A percentile compares a stretch with the other conserved stretches of the same genome.
Conservation (phyloP, 64 coral and sea anemone species). For the Montipora sp. region DNA sequence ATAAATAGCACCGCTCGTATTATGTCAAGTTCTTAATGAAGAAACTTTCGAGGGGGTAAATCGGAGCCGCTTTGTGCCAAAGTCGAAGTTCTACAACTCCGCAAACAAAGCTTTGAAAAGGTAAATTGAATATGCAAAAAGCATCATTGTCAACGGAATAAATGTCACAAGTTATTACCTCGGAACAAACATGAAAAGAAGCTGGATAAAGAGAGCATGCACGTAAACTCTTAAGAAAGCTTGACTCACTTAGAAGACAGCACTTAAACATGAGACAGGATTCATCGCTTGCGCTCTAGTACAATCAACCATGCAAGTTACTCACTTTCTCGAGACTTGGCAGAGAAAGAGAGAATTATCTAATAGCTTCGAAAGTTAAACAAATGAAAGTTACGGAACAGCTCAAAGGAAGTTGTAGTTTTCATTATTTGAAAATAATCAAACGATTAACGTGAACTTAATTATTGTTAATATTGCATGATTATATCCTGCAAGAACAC, state of each 20-base stretch:
- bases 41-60: constrained; percentile 57
- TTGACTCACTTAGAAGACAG: neutral
- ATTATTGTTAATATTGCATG: neutral
- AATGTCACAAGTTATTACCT: constrained; percentile 23
- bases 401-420: neutral
- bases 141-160: constrained; percentile 3
- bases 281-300: no score
- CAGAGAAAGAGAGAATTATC: neutral
- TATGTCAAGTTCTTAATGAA: neutral
- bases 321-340: neutral
- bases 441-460: neutral
- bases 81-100: neutral
- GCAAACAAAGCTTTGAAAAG: constrained; percentile 15
- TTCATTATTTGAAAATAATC: constrained; percentile 26
- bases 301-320: neutral
- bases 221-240: neutral
- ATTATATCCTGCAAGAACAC: neutral
- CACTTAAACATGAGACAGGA: neutral
- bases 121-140: constrained; percentile 54
- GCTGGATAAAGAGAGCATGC: neutral
- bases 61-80: neutral
- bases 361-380: neutral
- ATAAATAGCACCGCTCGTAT: constrained; percentile 6
- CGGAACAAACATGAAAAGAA: constrained; percentile 19
- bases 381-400: neutral